Evolutionary conservation across 2,888 invertebrate species (phyloP), one percentile per base, ranked within the genome.

Genomic region (Paralinhomoeus sp.): DNA sequence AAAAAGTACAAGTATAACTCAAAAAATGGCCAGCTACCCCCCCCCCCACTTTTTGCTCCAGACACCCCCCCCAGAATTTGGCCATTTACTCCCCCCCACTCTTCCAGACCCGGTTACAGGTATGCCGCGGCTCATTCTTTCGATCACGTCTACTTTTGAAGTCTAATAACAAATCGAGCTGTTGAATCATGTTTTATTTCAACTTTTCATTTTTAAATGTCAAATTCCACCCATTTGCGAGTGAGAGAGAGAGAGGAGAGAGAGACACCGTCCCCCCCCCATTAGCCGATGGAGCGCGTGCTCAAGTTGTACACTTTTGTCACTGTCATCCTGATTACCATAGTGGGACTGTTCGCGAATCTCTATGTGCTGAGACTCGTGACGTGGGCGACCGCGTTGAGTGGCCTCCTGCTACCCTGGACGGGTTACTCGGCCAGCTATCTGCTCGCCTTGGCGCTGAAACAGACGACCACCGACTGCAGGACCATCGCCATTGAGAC

Each of bases 401-500:
- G 40, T 9, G 50, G 47, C 3, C 45, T 47, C 18, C 41, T 45
- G 7, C 47, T 51, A 20, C 53, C 53, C 2, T 53, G 50, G 53
- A 37, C 42, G 13, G 53, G 53, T 24, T 44, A 44, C 40, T 12
- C 20, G 13, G 5, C 40, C 13, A 48, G 49, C 31, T 53, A 47
- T 36, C 20, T 36, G 20, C 35, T 50, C 3, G 48, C 53, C 21
- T 17, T 37, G 5, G 17, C 47, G 20, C n/a, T n/a, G n/a, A 43
- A 45, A n/a, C 48, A 47, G 37, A 27, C 40, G 20, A 44, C 41
- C 31, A 45, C 41, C 13, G 47, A 53, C 31, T 24, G 44, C 20
- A 36, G 49, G 20, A 53, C 53, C 1, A 51, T 53, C 24, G 53
- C 53, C 38, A 53, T 53, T 35, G 53, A 53, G 33, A 53, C 53